Percentiles rank a stretch among this genome's conserved stretches.
Conservation (phyloP, 2,797 vertebrate species). For the Orestias chungarensis region DNA sequence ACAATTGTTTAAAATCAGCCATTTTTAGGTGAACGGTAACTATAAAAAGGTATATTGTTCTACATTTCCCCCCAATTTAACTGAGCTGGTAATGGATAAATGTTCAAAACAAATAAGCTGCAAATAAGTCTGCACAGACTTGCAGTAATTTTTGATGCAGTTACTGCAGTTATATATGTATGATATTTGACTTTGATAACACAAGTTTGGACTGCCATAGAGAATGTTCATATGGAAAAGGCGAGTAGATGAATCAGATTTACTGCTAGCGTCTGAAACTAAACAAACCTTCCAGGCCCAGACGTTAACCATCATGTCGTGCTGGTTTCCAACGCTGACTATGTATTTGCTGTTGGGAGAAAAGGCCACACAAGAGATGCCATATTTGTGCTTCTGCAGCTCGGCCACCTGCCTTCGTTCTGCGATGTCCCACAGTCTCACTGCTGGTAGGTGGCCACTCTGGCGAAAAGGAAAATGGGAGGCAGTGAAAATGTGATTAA, state of each 20-base stretch:
- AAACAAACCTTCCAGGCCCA: slow-evolving; percentile 93
- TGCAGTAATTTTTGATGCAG: too few relatives aligned
- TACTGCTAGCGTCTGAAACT: neutral
- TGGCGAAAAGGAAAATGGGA: slow-evolving; percentile 19
- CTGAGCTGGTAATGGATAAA: too few relatives aligned
- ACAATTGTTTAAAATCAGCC: neutral
- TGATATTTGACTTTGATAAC: neutral
- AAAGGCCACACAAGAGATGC: slow-evolving; percentile 91
- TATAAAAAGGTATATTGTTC: neutral
- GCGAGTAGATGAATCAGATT: neutral
- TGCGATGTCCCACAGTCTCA: slow-evolving; percentile 91
- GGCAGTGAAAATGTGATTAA: neutral
- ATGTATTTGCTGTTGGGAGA: slow-evolving; percentile 92
- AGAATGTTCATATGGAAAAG: neutral
- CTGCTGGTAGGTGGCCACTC: slow-evolving; percentile 84
- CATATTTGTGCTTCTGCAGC: slow-evolving; percentile 91
- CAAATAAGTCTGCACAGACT: too few relatives aligned
- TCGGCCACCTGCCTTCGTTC: slow-evolving; percentile 87
- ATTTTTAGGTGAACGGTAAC: neutral
- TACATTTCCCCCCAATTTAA: too few relatives aligned
- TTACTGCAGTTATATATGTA: too few relatives aligned
- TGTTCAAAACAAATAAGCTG: too few relatives aligned
- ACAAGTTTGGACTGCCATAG: neutral
- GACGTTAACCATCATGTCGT: slow-evolving; percentile 95
- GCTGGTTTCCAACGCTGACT: slow-evolving; percentile 94